These are phyloP conservation scores for Helarctos malayanus DNA, from an alignment of 2,797 vertebrate species.

Conservation along the genomic window DNA sequence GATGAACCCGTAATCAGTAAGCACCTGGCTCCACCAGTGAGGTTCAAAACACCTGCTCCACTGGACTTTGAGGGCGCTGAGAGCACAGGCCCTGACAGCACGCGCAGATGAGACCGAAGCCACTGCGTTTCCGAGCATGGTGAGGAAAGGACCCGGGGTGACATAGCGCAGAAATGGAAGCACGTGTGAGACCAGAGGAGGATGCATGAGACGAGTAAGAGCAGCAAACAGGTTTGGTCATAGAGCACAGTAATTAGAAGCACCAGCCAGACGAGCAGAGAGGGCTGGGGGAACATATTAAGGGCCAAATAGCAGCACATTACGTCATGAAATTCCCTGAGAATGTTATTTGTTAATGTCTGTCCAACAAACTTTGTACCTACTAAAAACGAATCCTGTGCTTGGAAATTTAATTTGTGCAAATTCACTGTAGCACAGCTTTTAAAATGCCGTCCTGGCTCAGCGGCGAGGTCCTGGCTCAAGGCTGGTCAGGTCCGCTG, in stretches of 20 bases:
- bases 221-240: background rate
- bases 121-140: no score
- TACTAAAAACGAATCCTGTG: no score
- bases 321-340: no score
- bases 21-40: background rate
- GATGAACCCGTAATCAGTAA: background rate
- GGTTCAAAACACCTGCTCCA: background rate
- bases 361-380: no score
- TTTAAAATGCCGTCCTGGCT: background rate
- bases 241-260: background rate
- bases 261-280: background rate
- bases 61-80: no score
- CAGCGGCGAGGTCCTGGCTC: no score
- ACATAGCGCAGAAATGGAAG: background rate
- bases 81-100: accelerated
- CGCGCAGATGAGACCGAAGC: background rate
- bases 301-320: background rate
- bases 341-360: background rate
- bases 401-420: background rate
- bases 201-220: background rate
- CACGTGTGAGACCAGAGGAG: background rate
- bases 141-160: background rate
- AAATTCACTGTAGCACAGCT: no score
- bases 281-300: background rate
- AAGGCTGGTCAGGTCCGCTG: no score